Percentiles rank a stretch among this genome's conserved stretches.
Conservation (phyloP, 2,113 vertebrate genomes). For the Dasyornis broadbenti region DNA sequence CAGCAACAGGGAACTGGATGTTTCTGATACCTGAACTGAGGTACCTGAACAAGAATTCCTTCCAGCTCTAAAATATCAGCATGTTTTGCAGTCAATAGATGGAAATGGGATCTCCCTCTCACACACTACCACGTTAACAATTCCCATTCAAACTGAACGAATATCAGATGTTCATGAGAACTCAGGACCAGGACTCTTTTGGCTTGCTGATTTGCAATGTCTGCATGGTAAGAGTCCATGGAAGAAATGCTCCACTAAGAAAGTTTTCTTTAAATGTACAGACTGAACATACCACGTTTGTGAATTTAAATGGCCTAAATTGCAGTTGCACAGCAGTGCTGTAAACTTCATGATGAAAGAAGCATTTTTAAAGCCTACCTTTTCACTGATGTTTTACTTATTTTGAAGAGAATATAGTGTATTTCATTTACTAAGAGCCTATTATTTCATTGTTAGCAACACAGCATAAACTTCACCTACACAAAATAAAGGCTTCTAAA, state of each 20-base stretch:
- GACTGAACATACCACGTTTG: background rate
- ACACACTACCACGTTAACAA: background rate
- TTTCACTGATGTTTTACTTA: background rate
- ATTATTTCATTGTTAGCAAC: background rate
- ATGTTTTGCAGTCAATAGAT: background rate
- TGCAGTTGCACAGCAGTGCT: background rate
- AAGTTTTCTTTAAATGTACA: background rate
- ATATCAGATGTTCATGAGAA: background rate
- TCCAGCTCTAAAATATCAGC: accelerated
- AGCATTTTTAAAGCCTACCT: background rate
- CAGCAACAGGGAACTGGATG: background rate
- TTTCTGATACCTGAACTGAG: background rate
- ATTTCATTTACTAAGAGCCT: background rate
- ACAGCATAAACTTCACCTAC: background rate
- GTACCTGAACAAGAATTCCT: background rate
- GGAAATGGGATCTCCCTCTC: background rate
- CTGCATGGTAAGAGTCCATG: background rate
- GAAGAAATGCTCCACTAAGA: background rate
- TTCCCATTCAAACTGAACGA: background rate
- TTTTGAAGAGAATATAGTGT: background rate
- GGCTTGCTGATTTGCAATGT: background rate
- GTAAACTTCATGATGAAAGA: background rate
- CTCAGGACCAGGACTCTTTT: background rate
- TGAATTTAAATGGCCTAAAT: background rate
- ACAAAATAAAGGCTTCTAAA: background rate